Conservation (phyloP, 2,797 vertebrate genomes). For the Thripadectes ignobilis region DNA sequence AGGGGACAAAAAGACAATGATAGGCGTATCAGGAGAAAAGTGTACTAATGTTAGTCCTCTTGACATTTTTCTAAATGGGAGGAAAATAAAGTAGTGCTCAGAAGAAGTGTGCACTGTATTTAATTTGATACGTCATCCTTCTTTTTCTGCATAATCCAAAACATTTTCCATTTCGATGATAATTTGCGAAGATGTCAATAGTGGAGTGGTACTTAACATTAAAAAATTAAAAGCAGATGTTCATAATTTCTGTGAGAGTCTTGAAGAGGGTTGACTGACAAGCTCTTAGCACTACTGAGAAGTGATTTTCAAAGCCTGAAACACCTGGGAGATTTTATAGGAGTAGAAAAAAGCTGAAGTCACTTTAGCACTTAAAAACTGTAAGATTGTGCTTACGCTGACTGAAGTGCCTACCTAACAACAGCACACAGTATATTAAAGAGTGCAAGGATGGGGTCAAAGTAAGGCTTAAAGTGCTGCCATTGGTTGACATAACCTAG, state of each 20-base stretch:
- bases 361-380: not conserved
- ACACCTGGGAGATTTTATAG: slow-evolving; percentile 7
- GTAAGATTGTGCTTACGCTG: not conserved
- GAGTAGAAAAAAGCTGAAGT: not conserved
- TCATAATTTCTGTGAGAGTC: slow-evolving; percentile 21
- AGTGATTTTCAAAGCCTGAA: slow-evolving; percentile 9
- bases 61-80: slow-evolving; percentile 24
- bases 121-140: not conserved
- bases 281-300: slow-evolving; percentile 10
- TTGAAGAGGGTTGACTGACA: slow-evolving; percentile 20
- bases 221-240: slow-evolving; percentile 43
- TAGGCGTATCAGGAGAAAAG: not conserved
- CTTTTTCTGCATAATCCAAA: slow-evolving; percentile 1
- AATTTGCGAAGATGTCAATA: slow-evolving; percentile 5
- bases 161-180: not conserved
- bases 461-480: not conserved
- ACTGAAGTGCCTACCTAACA: not conserved
- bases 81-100: not conserved
- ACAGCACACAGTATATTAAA: not conserved
- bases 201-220: slow-evolving; percentile 57
- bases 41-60: not conserved
- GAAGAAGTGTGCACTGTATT: not conserved
- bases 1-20: not conserved
- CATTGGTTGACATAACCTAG: not conserved
- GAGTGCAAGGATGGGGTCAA: not conserved